A percentile compares a stretch with the other conserved stretches of the same genome.
Conservation (phyloP, 2,888 invertebrate genomes). For the Synergus itoensis region DNA sequence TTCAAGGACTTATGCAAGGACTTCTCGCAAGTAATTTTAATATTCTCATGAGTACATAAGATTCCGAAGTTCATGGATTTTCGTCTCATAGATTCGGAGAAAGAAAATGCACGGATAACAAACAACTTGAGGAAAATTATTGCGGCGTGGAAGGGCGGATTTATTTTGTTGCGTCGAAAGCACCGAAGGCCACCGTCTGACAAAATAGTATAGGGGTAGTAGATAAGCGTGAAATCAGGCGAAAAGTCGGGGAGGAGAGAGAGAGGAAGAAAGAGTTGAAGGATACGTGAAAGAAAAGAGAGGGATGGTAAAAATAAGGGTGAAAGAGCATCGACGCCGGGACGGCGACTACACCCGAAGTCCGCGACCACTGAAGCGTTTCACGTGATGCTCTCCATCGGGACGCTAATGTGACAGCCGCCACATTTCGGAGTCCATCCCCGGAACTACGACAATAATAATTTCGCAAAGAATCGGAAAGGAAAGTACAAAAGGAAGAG, state of each 20-base stretch:
- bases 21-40: not conserved
- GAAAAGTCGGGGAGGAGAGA: conserved; percentile 57
- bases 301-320: conserved; percentile 46
- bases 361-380: conserved; percentile 65
- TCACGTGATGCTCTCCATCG: conserved; percentile 65
- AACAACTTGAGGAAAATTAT: conserved; percentile 19
- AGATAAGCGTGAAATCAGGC: conserved; percentile 55
- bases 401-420: conserved; percentile 74
- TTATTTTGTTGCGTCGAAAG: conserved; percentile 33
- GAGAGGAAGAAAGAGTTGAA: conserved; percentile 42
- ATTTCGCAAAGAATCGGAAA: conserved; percentile 58
- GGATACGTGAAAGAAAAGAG: conserved; percentile 44
- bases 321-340: conserved; percentile 54
- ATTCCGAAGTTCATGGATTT: conserved; percentile 11
- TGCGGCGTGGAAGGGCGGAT: conserved; percentile 17
- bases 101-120: not conserved
- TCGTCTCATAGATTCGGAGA: not conserved
- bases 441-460: conserved; percentile 67
- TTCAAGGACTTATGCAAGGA: not conserved
- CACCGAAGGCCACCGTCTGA: conserved; percentile 5
- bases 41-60: not conserved
- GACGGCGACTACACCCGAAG: conserved; percentile 58
- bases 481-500: conserved; percentile 49
- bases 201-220: conserved; percentile 17
- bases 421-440: conserved; percentile 69